Evolutionary conservation across 2,888 invertebrate species (phyloP), one percentile per base, ranked within the genome.

Genomic region (Drosophila macrothrix): DNA sequence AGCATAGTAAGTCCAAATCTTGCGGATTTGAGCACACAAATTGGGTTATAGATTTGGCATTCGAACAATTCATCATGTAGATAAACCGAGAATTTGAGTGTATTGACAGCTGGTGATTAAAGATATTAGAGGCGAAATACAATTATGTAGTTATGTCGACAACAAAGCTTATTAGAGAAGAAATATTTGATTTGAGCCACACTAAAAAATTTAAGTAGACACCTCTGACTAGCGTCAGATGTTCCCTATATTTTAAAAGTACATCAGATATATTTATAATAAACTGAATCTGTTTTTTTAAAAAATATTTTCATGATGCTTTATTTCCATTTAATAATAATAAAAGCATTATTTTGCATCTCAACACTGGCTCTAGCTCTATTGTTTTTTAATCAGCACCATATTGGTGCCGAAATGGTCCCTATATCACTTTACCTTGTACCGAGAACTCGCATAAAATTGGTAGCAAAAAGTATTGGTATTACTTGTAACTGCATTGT

Each of bases 1-100:
- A 37, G 65, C 67, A 59, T 49, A 76, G 69, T 49, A 35, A 62
- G 29, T 75, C 31, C 56, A 79, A 72, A 79, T 68, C 76, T 66
- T 78, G 64, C 50, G n/a, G 25, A 59, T 37, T 54, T 55, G 39
- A 52, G 55, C 50, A 54, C 49, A 46, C 78, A 79, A 46, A 72
- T 76, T 78, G 68, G 56, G 35, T 72, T 63, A 52, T 22, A 59
- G 19, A 60, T 63, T 67, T 71, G 56, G 52, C 64, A 68, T 72
- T 65, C 37, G 12, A 65, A 41, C 61, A 75, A 75, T 67, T 72
- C 54, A 53, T 53, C 64, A 67, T 63, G 3, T 28, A 76, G 65
- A 63, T 49, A 72, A 72, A 31, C 52, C 65, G 41, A 43, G 22
- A n/a, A 50, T 0, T 43, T 29, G 14, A 14, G 28, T 56, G 9